Percentiles rank a stretch among this genome's conserved stretches.
phyloP scores from a whole-genome alignment of 2,888 invertebrate species.

The Heteropelma amictum region DNA sequence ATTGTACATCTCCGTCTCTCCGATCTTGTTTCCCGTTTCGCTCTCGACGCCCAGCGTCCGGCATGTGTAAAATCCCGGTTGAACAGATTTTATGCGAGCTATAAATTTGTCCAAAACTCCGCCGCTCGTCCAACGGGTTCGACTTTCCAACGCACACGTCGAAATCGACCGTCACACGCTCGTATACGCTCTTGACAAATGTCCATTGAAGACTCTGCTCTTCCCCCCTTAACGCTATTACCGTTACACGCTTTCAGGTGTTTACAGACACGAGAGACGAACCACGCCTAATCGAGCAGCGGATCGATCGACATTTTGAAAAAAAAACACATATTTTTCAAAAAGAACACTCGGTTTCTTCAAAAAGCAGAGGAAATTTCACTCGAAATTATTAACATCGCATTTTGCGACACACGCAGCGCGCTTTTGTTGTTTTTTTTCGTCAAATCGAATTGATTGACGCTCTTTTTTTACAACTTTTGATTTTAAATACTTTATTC shows the following conservation, averaged over 20 bases:
- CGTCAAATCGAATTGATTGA: too few species aligned
- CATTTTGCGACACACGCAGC: too few species aligned
- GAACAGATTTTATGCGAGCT: slow-evolving; percentile 55
- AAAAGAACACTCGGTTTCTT: neutral
- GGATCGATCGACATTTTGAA: too few species aligned
- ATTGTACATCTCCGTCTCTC: neutral
- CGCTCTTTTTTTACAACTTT: too few species aligned
- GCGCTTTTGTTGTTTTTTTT: too few species aligned
- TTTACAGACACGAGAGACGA: neutral
- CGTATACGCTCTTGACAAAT: slow-evolving; percentile 51
- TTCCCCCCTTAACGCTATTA: neutral
- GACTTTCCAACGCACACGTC: slow-evolving; percentile 34
- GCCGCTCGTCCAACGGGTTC: slow-evolving; percentile 45
- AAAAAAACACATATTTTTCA: too few species aligned
- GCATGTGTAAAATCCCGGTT: slow-evolving; percentile 50
- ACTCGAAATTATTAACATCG: too few species aligned
- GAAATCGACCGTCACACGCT: neutral
- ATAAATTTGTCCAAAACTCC: slow-evolving; percentile 56
- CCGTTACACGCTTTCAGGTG: neutral
- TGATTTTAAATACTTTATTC: too few species aligned
- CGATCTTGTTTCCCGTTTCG: neutral
- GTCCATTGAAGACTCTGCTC: slow-evolving; percentile 40
- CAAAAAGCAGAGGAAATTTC: too few species aligned
- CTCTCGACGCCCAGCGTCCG: slow-evolving; percentile 5
- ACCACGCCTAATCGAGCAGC: neutral